These are phyloP conservation scores for Opisthograptis luteolata DNA, from an alignment of 2,888 invertebrate species.

Conservation along the genomic window DNA sequence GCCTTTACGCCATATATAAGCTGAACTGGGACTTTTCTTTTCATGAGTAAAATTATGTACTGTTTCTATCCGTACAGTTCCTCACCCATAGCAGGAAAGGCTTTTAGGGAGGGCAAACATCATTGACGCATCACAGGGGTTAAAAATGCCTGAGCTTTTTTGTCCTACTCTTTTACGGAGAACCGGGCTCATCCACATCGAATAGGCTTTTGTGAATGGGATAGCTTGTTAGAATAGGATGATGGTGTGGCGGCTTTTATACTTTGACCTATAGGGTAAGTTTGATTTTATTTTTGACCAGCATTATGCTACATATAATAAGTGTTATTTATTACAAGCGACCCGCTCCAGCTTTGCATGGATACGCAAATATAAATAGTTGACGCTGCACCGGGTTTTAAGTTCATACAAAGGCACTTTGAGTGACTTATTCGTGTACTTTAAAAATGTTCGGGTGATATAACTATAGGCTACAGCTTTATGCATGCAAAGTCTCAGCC, in stretches of 20 bases:
- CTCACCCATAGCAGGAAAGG: conserved; percentile 45
- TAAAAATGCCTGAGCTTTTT: conserved; percentile 66
- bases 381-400: no score
- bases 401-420: no score
- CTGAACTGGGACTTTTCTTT: no score
- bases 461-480: no score
- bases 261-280: neutral
- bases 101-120: conserved; percentile 78
- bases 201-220: conserved; percentile 34
- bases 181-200: conserved; percentile 39
- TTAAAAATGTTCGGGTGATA: no score
- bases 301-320: neutral
- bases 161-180: conserved; percentile 56
- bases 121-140: conserved; percentile 70
- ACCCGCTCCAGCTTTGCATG: no score
- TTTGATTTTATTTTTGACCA: neutral
- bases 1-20: no score
- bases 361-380: no score
- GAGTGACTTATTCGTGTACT: no score
- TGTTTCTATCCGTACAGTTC: conserved; percentile 5
- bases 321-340: no score
- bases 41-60: neutral
- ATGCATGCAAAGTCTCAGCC: no score
- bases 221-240: conserved; percentile 11
- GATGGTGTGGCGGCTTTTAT: conserved; percentile 3